Percentiles rank a stretch among this genome's conserved stretches.
These are phyloP conservation scores for Palloptera scutellata DNA, from an alignment of 2,888 invertebrate genomes.

Conservation along the genomic window DNA sequence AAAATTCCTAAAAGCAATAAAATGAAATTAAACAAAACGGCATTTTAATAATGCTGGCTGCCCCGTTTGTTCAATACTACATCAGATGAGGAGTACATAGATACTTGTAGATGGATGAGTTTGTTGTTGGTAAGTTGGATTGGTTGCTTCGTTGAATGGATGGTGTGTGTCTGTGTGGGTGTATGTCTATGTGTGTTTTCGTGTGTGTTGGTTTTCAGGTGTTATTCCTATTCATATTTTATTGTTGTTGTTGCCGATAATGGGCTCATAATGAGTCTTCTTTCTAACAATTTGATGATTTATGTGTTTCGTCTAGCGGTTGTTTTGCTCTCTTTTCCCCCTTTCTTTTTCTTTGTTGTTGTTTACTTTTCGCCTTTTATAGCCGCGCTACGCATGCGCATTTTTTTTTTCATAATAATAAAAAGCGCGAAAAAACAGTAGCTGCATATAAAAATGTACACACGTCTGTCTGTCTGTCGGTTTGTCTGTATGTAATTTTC, in stretches of 20 bases:
- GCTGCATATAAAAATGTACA: neutral
- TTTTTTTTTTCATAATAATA: conserved; percentile 42
- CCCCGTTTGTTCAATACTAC: neutral
- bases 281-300: conserved; percentile 58
- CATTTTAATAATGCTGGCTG: conserved; percentile 50
- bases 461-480: neutral
- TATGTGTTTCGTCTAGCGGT: conserved; percentile 56
- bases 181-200: neutral
- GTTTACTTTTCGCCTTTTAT: conserved; percentile 1
- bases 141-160: neutral
- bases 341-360: conserved; percentile 26
- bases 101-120: no score
- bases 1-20: conserved; percentile 54
- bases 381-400: conserved; percentile 22
- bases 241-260: conserved; percentile 47
- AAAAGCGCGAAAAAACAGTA: conserved; percentile 50
- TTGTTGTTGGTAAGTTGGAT: neutral
- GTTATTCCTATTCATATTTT: neutral
- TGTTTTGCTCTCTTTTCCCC: conserved; percentile 37
- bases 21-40: conserved; percentile 59
- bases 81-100: no score
- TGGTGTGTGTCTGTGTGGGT: neutral
- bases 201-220: neutral
- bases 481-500: conserved; percentile 45
- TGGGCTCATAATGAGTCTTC: conserved; percentile 54